Conservation (phyloP, 2,797 vertebrate species). For the Saxicola maurus region DNA sequence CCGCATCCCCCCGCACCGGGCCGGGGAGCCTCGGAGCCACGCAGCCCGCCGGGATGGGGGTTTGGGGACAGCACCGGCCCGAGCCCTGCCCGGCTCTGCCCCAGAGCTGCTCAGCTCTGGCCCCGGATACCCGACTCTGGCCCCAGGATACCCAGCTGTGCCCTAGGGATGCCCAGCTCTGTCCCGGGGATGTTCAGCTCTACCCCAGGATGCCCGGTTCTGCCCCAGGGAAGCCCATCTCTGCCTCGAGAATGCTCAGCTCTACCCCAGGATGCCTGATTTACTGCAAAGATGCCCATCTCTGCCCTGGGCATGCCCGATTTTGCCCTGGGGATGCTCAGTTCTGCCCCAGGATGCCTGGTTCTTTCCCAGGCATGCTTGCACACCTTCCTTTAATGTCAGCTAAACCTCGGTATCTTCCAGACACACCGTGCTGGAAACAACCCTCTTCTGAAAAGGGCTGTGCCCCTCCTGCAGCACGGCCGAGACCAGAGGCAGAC, state of each 20-base stretch:
- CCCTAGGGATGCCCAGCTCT: background rate
- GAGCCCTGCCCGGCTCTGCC: background rate
- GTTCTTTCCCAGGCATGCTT: background rate
- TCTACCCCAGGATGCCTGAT: background rate
- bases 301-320: background rate
- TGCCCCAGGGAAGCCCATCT: background rate
- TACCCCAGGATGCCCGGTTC: background rate
- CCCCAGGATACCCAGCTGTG: background rate
- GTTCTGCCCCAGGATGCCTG: background rate
- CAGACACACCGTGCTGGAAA: background rate
- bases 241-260: background rate
- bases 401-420: background rate
- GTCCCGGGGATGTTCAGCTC: background rate
- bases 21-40: background rate
- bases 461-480: background rate
- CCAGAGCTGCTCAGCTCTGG: background rate
- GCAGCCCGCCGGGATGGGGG: no score
- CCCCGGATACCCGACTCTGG: background rate
- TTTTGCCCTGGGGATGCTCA: background rate
- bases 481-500: background rate
- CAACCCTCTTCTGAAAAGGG: background rate
- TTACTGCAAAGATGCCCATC: background rate
- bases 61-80: background rate
- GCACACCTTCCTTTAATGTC: accelerated
- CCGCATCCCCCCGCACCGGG: no score